Conservation (phyloP, 2,888 invertebrate species). For the Melitaea athalia region DNA sequence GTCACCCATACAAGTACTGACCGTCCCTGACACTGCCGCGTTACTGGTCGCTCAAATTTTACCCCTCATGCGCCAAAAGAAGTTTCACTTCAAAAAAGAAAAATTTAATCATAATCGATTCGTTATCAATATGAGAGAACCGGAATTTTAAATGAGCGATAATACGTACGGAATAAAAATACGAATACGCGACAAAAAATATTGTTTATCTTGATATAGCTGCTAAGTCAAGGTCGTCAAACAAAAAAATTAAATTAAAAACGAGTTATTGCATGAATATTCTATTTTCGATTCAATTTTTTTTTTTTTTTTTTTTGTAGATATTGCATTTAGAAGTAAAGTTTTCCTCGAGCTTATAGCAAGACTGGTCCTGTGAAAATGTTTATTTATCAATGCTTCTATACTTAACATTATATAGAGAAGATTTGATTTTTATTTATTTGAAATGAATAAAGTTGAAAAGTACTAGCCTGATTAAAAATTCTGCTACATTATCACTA, state of each 20-base stretch:
- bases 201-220: conserved; percentile 35
- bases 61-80: too few species aligned
- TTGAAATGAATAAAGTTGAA: too few species aligned
- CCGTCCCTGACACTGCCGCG: too few species aligned
- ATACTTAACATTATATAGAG: too few species aligned
- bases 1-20: too few species aligned
- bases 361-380: neutral
- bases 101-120: conserved; percentile 3
- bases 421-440: too few species aligned
- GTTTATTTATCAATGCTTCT: neutral
- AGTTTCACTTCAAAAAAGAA: neutral
- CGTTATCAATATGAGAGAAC: conserved; percentile 14
- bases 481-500: too few species aligned
- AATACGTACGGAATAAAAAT: conserved; percentile 22
- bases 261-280: conserved; percentile 23
- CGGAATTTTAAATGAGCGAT: conserved; percentile 20
- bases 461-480: too few species aligned
- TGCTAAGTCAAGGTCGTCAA: conserved; percentile 28
- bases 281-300: conserved; percentile 11
- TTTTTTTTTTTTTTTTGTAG: too few species aligned
- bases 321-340: conserved; percentile 13
- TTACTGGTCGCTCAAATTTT: too few species aligned
- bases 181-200: conserved; percentile 35
- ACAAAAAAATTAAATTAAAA: conserved; percentile 28
- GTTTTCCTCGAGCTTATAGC: conserved; percentile 1